Evolutionary conservation across 2,888 invertebrate genomes (phyloP), one percentile per base, ranked within the genome.

Genomic region (Coleophora deauratella): DNA sequence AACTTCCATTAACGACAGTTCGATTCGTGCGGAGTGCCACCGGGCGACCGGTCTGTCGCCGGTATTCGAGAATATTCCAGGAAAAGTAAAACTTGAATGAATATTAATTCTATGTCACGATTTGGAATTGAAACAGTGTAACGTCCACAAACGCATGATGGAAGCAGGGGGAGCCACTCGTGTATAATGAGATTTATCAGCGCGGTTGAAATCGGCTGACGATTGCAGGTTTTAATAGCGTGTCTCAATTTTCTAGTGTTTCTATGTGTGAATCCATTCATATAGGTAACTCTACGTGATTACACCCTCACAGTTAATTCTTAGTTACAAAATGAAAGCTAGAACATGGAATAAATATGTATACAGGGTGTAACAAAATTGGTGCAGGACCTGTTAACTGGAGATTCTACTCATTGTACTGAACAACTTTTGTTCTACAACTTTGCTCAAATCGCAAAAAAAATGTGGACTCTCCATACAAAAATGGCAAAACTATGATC

Each of bases 1-100:
- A 78, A 84, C 71, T 84, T 84, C 73, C 77, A 76, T 79, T 82
- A 82, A 81, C 73, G 82, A 78, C 68, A 72, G 75, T 82, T 84
- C 78, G 80, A 82, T 82, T 82, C 66, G 66, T 62, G 66, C 65
- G 40, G 54, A 66, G 67, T 70, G 69, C 63, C 62, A 62, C 57
- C 60, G 58, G 65, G 66, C 60, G 57, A 72, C 74, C 67, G 72
- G 71, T 74, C 57, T 59, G 57, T 59, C 61, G 59, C 52, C 49
- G 53, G 48, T 49, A 45, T 45, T 54, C 48, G 45, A 47, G 45
- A 49, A 44, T 45, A 52, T 50, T 52, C 48, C 42, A 35, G 48
- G 54, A 57, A 64, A 59, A 56, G 62, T 61, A 59, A 59, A 55
- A 54, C 47, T 46, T 45, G 40, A 35, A 46, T 55, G 56, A 60